Evolutionary conservation across 2,113 vertebrate species (phyloP), one percentile per base, ranked within the genome.

Genomic region (Sander vitreus): DNA sequence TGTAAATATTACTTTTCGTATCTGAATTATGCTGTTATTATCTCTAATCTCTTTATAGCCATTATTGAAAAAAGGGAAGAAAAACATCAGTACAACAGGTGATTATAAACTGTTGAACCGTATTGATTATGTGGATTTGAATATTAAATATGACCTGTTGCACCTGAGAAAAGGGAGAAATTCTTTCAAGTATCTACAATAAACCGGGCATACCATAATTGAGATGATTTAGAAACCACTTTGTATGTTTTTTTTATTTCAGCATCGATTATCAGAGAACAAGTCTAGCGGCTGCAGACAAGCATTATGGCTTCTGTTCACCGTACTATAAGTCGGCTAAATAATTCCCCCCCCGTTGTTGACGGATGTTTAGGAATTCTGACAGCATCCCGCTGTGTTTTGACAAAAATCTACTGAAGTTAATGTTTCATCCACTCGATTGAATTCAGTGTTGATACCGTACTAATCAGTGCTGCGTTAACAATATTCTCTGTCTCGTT

Each of bases 401-500:
- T 21, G 13, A 50, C 11, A 19, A 25, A 57, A 64, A 15, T 36
- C 19, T 7, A 4, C 47, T 51, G 13, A n/a, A 53, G 21, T 6
- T 13, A 63, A 59, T 59, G 14, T 10, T 59, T 36, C 11, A 21
- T 21, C 25, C 19, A 18, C 63, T 58, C 1, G 0, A 30, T 43
- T 64, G 0, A 54, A 58, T 53, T 50, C 11, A n/a, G 27, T 27
- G 19, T 12, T 39, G 11, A 30, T 64, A 65, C 30, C n/a, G 30
- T 10, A n/a, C 53, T 47, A 53, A 71, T 80, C 72, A 25, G 13
- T 33, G 19, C n/a, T 19, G 18, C 15, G 27, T 58, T 55, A 30
- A 33, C 12, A 33, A 30, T 30, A 36, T 65, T 60, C 45, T 39
- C 80, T 76, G 60, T 60, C 48, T 75, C 1, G 23, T 81, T 73